These are phyloP conservation scores for Apantesis nais DNA, from an alignment of 2,888 invertebrate species.

Conservation along the genomic window DNA sequence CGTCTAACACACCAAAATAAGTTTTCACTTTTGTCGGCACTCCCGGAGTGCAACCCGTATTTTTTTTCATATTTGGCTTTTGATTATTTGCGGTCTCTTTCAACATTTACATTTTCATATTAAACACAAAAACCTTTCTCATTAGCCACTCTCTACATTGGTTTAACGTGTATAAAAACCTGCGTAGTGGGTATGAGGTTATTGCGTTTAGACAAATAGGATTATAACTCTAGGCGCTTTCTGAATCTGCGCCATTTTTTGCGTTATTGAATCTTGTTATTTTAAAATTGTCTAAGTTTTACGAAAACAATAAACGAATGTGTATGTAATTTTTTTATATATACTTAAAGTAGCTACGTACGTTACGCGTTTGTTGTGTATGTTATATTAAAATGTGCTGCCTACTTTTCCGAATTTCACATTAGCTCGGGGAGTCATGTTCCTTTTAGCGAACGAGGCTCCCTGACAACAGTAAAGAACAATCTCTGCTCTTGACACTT, in stretches of 20 bases:
- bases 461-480: constrained; percentile 2
- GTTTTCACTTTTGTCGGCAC: too few species aligned
- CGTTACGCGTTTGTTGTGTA: constrained; percentile 14
- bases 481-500: constrained; percentile 8
- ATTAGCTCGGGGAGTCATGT: constrained; percentile 16
- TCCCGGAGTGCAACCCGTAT: too few species aligned
- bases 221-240: too few species aligned
- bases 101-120: background rate
- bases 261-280: too few species aligned
- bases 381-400: constrained; percentile 5
- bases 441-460: constrained; percentile 9
- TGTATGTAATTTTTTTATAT: background rate
- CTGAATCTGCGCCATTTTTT: too few species aligned
- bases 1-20: too few species aligned
- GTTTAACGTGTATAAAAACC: background rate
- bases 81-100: too few species aligned
- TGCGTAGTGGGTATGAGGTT: background rate
- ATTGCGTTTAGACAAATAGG: background rate
- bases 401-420: constrained; percentile 9
- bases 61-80: too few species aligned
- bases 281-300: too few species aligned
- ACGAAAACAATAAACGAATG: too few species aligned
- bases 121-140: background rate
- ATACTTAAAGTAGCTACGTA: background rate
- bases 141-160: background rate